These are phyloP conservation scores for Trachelus troglodyta DNA, from an alignment of 2,888 invertebrate genomes.

Conservation along the genomic window DNA sequence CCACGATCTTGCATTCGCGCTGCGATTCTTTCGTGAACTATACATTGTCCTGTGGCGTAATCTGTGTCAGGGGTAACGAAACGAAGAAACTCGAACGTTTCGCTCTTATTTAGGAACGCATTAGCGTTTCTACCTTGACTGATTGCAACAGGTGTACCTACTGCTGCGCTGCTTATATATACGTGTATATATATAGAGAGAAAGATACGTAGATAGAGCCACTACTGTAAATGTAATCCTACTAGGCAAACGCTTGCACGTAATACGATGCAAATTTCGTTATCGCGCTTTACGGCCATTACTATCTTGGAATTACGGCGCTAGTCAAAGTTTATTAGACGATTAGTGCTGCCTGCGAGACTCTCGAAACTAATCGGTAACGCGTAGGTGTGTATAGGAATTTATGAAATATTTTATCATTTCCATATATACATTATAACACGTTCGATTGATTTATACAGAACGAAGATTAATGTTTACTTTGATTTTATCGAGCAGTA, in stretches of 20 bases:
- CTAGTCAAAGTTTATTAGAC: background rate
- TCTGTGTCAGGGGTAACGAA: background rate
- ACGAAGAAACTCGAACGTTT: background rate
- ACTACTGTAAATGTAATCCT: background rate
- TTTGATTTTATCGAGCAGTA: background rate
- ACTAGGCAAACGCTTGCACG: background rate
- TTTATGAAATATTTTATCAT: background rate
- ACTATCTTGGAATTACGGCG: background rate
- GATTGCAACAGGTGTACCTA: background rate
- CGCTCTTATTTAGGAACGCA: background rate
- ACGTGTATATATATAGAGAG: too few relatives aligned
- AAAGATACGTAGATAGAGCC: background rate
- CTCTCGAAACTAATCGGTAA: background rate
- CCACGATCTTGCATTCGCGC: background rate
- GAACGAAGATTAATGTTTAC: background rate
- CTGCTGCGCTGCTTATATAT: background rate
- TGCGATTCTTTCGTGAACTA: background rate
- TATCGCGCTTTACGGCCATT: background rate
- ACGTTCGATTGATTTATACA: background rate
- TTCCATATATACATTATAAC: background rate
- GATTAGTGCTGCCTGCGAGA: background rate
- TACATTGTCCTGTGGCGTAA: background rate
- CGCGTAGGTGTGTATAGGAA: background rate
- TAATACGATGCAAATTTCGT: background rate
- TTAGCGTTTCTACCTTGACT: background rate